Conservation (phyloP, 2,888 invertebrate genomes). For the Philaethria dido region DNA sequence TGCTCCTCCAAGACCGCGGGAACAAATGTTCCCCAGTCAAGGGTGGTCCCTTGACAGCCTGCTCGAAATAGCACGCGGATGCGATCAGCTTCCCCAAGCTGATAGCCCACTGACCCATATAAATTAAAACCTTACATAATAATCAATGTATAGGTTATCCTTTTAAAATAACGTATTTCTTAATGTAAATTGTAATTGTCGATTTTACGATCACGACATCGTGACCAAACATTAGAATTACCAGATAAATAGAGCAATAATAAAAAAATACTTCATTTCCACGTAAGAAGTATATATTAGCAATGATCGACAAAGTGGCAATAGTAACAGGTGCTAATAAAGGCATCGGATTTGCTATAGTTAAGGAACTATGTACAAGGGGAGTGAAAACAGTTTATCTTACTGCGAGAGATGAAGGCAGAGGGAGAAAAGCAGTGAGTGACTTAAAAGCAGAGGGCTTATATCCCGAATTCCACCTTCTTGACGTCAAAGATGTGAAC, state of each 20-base stretch:
- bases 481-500: constrained; percentile 47
- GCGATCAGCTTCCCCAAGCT: too few relatives aligned
- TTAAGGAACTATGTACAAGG: constrained; percentile 82
- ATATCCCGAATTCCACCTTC: constrained; percentile 55
- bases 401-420: constrained; percentile 81
- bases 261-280: background rate
- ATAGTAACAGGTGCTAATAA: too few relatives aligned
- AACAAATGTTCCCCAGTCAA: too few relatives aligned
- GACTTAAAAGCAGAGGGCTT: constrained; percentile 75
- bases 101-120: background rate
- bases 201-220: constrained; percentile 5
- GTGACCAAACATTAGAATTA: background rate
- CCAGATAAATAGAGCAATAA: constrained; percentile 1
- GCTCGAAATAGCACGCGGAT: too few relatives aligned
- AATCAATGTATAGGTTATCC: background rate
- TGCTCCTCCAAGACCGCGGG: too few relatives aligned
- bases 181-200: too few relatives aligned
- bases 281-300: background rate
- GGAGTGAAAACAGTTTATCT: constrained; percentile 86
- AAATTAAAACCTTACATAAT: background rate
- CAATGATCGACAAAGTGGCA: constrained; percentile 48
- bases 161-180: too few relatives aligned
- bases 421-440: constrained; percentile 82
- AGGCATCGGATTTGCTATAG: constrained; percentile 86
- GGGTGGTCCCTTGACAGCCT: too few relatives aligned